These are phyloP conservation scores for Stenurella melanura DNA, from an alignment of 2,888 invertebrate genomes.

Conservation along the genomic window DNA sequence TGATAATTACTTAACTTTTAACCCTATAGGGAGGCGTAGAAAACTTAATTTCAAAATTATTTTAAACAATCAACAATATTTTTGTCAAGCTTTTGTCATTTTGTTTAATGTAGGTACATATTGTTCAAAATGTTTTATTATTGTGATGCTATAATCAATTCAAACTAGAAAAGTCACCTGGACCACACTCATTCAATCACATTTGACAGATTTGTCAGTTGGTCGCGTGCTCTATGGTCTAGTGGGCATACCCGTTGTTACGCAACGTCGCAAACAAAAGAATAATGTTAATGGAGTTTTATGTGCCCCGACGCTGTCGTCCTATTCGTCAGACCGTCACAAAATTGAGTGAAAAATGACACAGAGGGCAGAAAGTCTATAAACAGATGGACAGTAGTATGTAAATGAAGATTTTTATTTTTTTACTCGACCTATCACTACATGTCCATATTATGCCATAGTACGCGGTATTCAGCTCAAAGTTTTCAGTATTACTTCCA, in stretches of 20 bases:
- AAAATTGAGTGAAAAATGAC: constrained; percentile 40
- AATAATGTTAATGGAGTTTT: constrained; percentile 44
- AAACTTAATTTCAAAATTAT: too few relatives aligned
- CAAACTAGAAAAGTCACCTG: constrained; percentile 30
- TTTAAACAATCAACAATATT: too few relatives aligned
- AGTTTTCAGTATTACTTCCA: too few relatives aligned
- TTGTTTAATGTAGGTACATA: too few relatives aligned
- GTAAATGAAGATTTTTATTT: constrained; percentile 42
- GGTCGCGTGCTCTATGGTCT: constrained; percentile 59
- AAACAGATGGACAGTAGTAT: constrained; percentile 49
- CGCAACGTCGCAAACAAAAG: constrained; percentile 46
- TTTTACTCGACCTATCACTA: neutral
- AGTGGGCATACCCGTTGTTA: constrained; percentile 45
- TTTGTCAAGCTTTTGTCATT: too few relatives aligned
- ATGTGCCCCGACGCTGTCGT: constrained; percentile 37
- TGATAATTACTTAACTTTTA: too few relatives aligned
- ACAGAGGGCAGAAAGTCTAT: constrained; percentile 23
- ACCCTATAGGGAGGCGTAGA: too few relatives aligned
- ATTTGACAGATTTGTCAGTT: constrained; percentile 61
- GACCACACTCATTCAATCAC: constrained; percentile 56
- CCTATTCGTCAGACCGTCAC: constrained; percentile 40
- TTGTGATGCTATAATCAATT: neutral
- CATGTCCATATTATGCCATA: neutral
- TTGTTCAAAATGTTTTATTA: neutral
- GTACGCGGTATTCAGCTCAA: too few relatives aligned